A percentile compares a stretch with the other conserved stretches of the same genome.
These are phyloP conservation scores for Elmis aenea DNA, from an alignment of 2,888 invertebrate genomes.

Conservation along the genomic window DNA sequence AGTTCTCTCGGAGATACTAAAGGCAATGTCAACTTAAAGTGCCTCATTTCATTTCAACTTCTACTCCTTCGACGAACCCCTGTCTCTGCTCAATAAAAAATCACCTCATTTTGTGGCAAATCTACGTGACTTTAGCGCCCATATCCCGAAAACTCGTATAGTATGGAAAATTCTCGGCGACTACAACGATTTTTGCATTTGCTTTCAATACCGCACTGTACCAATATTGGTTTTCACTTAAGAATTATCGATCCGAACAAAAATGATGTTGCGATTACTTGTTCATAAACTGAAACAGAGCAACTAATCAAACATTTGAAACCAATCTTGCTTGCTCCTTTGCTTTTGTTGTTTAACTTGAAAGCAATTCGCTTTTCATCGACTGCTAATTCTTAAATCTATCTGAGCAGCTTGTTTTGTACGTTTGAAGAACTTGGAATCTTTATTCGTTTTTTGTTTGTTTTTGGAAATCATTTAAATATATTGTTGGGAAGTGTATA, in stretches of 20 bases:
- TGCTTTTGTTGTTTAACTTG: too few relatives aligned
- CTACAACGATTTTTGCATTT: constrained; percentile 8
- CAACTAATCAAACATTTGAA: constrained; percentile 8
- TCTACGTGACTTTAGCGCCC: constrained; percentile 9
- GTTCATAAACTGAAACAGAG: constrained; percentile 3
- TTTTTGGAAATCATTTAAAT: too few relatives aligned
- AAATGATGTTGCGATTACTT: constrained; percentile 3
- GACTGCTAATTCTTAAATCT: too few relatives aligned
- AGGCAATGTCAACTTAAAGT: constrained; percentile 12
- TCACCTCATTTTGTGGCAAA: constrained; percentile 10
- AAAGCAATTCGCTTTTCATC: too few relatives aligned
- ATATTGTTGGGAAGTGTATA: too few relatives aligned
- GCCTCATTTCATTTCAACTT: constrained; percentile 10
- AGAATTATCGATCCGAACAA: constrained; percentile 8
- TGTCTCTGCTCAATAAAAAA: constrained; percentile 10
- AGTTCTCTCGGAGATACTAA: constrained; percentile 9
- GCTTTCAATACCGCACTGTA: constrained; percentile 8
- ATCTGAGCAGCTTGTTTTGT: too few relatives aligned
- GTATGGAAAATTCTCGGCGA: constrained; percentile 6
- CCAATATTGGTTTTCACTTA: constrained; percentile 9
- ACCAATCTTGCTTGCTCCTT: too few relatives aligned
- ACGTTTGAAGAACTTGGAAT: too few relatives aligned
- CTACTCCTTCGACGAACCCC: constrained; percentile 7
- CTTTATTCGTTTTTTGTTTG: too few relatives aligned
- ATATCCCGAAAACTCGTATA: constrained; percentile 1